Evolutionary conservation across 2,888 invertebrate species (phyloP).

Genomic region (Cyaniris semiargus): DNA sequence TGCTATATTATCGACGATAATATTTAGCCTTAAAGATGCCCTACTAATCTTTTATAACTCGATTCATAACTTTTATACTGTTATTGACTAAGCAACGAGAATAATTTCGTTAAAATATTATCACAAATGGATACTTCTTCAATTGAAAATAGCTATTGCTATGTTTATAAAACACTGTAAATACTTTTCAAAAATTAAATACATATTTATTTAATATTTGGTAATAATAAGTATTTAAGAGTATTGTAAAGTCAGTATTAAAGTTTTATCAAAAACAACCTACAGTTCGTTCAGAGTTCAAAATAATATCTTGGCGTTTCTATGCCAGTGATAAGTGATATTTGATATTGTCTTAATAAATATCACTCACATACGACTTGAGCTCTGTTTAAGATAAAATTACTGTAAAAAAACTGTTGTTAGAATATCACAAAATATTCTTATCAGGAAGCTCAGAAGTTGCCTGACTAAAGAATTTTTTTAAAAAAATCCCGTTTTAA

Average conservation of each 20-base stretch:
- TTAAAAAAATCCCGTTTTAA: neutral
- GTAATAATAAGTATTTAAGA: conserved; percentile 5
- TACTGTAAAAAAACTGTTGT: too few species aligned
- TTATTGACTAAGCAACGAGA: neutral
- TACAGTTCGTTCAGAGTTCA: neutral
- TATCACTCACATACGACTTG: too few species aligned
- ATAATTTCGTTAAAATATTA: neutral
- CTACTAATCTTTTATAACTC: neutral
- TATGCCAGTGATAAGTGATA: neutral
- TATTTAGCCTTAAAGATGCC: neutral
- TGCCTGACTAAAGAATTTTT: neutral
- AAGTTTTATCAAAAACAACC: neutral
- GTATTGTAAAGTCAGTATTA: conserved; percentile 1
- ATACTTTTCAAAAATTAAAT: neutral
- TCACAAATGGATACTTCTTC: neutral
- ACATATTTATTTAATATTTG: neutral
- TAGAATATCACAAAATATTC: neutral
- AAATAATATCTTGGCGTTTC: neutral
- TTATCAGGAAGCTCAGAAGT: neutral
- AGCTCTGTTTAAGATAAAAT: too few species aligned
- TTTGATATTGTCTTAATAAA: too few species aligned
- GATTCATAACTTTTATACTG: conserved; percentile 10
- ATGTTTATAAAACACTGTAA: neutral
- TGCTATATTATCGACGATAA: conserved; percentile 5
- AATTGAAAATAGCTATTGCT: neutral